Evolutionary conservation across 2,888 invertebrate species (phyloP).

Genomic region (Pyrocoelia pectoralis): DNA sequence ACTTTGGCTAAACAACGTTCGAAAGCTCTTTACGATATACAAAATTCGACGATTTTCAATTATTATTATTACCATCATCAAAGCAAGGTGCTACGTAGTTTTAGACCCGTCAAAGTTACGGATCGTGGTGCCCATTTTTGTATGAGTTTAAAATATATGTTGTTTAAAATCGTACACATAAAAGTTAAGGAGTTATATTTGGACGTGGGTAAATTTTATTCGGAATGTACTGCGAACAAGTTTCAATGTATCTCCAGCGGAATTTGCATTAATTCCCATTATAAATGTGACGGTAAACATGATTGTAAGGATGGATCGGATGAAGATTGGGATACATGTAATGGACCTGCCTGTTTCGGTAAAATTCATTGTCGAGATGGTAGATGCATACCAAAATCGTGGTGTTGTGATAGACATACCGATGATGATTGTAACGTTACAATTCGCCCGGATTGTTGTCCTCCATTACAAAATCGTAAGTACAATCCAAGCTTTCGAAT

Average conservation of each 20-base stretch:
- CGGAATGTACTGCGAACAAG: conserved; percentile 52
- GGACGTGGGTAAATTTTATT: conserved; percentile 32
- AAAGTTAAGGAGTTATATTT: conserved; percentile 41
- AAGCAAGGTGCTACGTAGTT: conserved; percentile 52
- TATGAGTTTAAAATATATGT: conserved; percentile 53
- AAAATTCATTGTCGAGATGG: conserved; percentile 61
- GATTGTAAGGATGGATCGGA: conserved; percentile 65
- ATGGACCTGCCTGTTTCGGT: conserved; percentile 60
- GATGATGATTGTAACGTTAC: conserved; percentile 61
- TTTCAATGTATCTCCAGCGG: conserved; percentile 53
- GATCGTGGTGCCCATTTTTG: conserved; percentile 55
- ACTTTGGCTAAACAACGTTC: conserved; percentile 32
- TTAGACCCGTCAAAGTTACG: conserved; percentile 48
- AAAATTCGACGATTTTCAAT: conserved; percentile 32
- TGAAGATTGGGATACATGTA: conserved; percentile 58
- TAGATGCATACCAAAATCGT: conserved; percentile 63
- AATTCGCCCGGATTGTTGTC: conserved; percentile 60
- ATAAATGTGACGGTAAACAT: conserved; percentile 62
- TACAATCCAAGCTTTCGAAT: conserved; percentile 16
- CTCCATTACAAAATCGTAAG: conserved; percentile 55
- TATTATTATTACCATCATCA: conserved; percentile 29
- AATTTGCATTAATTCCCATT: conserved; percentile 61
- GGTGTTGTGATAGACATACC: conserved; percentile 62
- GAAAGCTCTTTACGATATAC: conserved; percentile 30
- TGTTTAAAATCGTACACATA: conserved; percentile 49